Evolutionary conservation across 2,113 vertebrate genomes (phyloP), one percentile per base, ranked within the genome.

Genomic region (Chloebia gouldiae): DNA sequence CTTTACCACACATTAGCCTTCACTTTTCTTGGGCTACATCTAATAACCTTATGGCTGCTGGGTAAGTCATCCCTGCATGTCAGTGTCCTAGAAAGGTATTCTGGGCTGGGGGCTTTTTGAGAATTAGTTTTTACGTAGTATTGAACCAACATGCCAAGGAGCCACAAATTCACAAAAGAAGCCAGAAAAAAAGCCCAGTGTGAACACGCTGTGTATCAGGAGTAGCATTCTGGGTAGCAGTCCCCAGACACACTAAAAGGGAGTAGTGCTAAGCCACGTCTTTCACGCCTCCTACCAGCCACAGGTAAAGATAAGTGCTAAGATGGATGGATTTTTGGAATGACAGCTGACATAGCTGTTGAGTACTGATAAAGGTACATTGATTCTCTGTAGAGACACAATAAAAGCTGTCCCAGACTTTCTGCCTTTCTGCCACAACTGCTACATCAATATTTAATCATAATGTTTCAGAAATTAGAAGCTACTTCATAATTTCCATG

Each of bases 341-440:
- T 86, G 94, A 94, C 95, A 94, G 50, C 86, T 88, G 76, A 68
- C 54, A 63, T 59, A 92, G 88, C 95, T 97, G 92, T 78, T 90
- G 47, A 78, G 86, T 78, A 73, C 88, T 92, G 90, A 96, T 95
- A 96, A 96, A 94, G 37, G 35, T 28, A 66, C 50, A 96, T 88
- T 77, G 91, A 93, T 91, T 92, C 86, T 27, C 84, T 80, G 77
- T 83, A 95, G 50, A 82, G 51, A 81, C 37, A 37, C 0, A 12
- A 30, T 66, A 78, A 80, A 81, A 93, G 51, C 90, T 91, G 39
- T 66, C 33, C 30, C 88, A 88, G 56, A 71, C 68, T 71, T 92
- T 72, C 71, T 80, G 27, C 54, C 63, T 82, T 80, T 88, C 40
- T 93, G 51, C 79, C 83, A 76, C n/a, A 19, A 73, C 50, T 88